Evolutionary conservation across 2,888 invertebrate genomes (phyloP), one percentile per base, ranked within the genome.

Genomic region (Plemyria rubiginata): DNA sequence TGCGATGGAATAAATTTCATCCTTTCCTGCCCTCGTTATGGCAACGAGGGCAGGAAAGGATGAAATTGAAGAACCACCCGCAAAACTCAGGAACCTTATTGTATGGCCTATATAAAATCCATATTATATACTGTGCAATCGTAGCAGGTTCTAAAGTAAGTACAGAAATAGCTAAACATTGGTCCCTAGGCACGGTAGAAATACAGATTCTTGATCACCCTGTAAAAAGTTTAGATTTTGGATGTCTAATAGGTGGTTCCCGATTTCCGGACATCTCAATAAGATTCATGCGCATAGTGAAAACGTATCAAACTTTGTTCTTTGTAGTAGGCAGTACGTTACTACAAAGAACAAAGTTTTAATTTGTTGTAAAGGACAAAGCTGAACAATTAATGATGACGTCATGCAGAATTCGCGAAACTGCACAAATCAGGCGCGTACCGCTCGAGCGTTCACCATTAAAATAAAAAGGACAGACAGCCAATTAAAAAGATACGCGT

Each of bases 1-100:
- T 70, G 70, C 70, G 68, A 72, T 70, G 71, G 68, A 74, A 78
- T 77, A 76, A 77, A 76, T 77, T 71, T 58, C 54, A 67, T 70
- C 70, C 74, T 71, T 71, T 72, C 57, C 70, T 70, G 63, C 62
- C 68, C 59, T 75, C 72, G 67, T 62, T 59, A 60, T 70, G n/a
- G n/a, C n/a, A n/a, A n/a, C n/a, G n/a, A n/a, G n/a, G n/a, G n/a
- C n/a, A n/a, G n/a, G n/a, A n/a, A n/a, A n/a, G n/a, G n/a, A n/a
- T n/a, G n/a, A n/a, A n/a, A n/a, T n/a, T n/a, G n/a, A n/a, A n/a
- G n/a, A 70, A 70, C 50, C 57, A 55, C 43, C 58, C 55, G 61
- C 65, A 51, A 63, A 67, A 71, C 64, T 66, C 68, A 51, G 60
- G 54, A 62, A 64, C 67, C 73, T 73, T 73, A 70, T 72, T 58